Evolutionary conservation across 2,888 invertebrate species (phyloP).

Genomic region (Aleiodes alternator): DNA sequence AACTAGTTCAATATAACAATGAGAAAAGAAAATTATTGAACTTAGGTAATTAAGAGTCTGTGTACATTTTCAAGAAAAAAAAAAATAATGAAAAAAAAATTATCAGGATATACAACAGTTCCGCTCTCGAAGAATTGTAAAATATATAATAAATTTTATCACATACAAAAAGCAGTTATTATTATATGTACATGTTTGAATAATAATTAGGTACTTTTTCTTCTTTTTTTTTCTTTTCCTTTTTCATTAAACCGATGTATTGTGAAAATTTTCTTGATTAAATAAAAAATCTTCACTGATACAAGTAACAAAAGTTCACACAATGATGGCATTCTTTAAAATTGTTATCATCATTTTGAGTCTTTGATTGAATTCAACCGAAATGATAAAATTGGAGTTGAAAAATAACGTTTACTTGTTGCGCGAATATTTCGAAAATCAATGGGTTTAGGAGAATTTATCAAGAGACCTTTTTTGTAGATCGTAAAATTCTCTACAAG

Average conservation of each 20-base stretch:
- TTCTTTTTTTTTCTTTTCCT: conserved; percentile 58
- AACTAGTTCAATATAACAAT: conserved; percentile 66
- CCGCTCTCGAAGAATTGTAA: conserved; percentile 66
- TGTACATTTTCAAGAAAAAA: conserved; percentile 65
- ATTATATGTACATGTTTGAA: conserved; percentile 70
- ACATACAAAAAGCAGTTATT: conserved; percentile 74
- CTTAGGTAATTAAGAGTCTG: conserved; percentile 69
- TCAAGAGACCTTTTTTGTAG: no score
- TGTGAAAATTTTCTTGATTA: background rate
- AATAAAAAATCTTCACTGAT: background rate
- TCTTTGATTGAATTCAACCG: conserved; percentile 59
- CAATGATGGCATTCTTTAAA: conserved; percentile 57
- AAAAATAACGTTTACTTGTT: no score
- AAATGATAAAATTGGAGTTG: background rate
- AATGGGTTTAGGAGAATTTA: no score
- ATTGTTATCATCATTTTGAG: conserved; percentile 58
- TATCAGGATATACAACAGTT: conserved; percentile 72
- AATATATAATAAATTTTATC: conserved; percentile 71
- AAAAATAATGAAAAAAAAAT: conserved; percentile 42
- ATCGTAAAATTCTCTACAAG: no score
- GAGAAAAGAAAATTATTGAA: conserved; percentile 54
- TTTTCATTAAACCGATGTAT: conserved; percentile 32
- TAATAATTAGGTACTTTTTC: conserved; percentile 67
- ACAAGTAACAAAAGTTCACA: conserved; percentile 58
- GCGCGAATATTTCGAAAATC: no score